Percentiles rank a stretch among this genome's conserved stretches.
Evolutionary conservation across 2,113 vertebrate species (phyloP).

Genomic region (Sinocyclocheilus rhinocerous): DNA sequence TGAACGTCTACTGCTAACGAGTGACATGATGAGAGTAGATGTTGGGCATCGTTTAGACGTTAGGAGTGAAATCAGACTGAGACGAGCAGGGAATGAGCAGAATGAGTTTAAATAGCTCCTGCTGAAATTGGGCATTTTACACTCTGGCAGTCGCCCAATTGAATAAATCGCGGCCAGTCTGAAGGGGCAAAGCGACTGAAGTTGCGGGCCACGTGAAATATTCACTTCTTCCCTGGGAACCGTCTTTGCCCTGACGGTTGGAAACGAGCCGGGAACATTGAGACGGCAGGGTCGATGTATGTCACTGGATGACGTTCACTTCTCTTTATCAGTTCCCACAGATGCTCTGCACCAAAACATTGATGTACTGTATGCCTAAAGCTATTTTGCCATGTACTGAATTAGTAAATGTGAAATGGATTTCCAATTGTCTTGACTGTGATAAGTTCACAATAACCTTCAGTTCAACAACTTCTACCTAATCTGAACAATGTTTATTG

Average conservation of each 20-base stretch:
- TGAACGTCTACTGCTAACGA: constrained; percentile 46
- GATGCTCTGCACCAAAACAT: background rate
- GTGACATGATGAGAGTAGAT: constrained; percentile 62
- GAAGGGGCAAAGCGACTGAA: constrained; percentile 66
- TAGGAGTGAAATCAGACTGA: constrained; percentile 68
- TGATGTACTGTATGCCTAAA: no score
- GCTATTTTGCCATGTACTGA: background rate
- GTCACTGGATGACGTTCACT: background rate
- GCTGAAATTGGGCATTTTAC: constrained; percentile 75
- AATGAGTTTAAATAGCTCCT: constrained; percentile 66
- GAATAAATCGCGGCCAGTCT: constrained; percentile 70
- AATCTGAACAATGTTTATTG: background rate
- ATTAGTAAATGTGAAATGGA: background rate
- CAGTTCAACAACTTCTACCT: background rate
- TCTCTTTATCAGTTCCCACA: background rate
- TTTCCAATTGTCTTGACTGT: background rate
- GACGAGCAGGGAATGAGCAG: constrained; percentile 68
- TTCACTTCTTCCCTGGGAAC: constrained; percentile 71
- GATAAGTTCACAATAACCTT: background rate
- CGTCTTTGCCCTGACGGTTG: constrained; percentile 45
- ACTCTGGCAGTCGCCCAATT: constrained; percentile 73
- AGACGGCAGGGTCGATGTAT: constrained; percentile 42
- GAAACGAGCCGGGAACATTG: constrained; percentile 36
- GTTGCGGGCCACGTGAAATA: constrained; percentile 63
- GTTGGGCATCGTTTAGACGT: constrained; percentile 74